Base-by-base conservation (phyloP, 2,888 invertebrate species). In the Drosophila picticornis region DNA sequence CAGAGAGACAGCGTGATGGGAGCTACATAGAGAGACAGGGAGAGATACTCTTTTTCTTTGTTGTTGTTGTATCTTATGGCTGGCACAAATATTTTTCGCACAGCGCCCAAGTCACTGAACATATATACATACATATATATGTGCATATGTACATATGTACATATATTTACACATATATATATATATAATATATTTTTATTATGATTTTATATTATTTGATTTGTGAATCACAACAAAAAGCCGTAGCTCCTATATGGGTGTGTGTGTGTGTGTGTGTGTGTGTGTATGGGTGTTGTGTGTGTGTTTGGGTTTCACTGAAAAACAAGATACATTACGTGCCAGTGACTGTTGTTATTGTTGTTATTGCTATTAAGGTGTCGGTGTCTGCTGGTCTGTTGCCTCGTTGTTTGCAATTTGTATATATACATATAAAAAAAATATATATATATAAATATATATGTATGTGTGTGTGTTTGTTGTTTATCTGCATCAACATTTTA, bases 21-120 rank as follows among this genome's bases (percentile, higher is more conserved):
- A 19, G 55, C 22, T 27, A 16, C 29, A 51, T 40, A 48, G 51
- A 40, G 65, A 58, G 68, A 51, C 36, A 36, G 46, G 48, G 52
- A 57, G 72, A 60, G 58, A 72, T 75, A 82, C 66, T 71, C n/a
- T 72, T 81, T 88, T 38, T 38, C 9, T 38, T 40, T 40, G 10
- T 40, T 46, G 22, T 22, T 43, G 22, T 22, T 55, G 81, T 85
- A 77, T 83, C 83, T 81, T 79, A 72, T 65, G 80, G 77, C 77
- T 82, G 88, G 84, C 86, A 85, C 86, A 85, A 85, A 85, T 88
- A 88, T 81, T 85, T 85, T 85, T 85, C 84, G 84, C 84, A 56
- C 74, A 78, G 78, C 80, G 62, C 78, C 65, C 76, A 79, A 79
- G 79, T 72, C 80, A 69, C 84, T 78, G 81, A 77, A 74, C 59